These are phyloP conservation scores for Eristalinus sepulchralis DNA, from an alignment of 2,888 invertebrate genomes.

Conservation along the genomic window DNA sequence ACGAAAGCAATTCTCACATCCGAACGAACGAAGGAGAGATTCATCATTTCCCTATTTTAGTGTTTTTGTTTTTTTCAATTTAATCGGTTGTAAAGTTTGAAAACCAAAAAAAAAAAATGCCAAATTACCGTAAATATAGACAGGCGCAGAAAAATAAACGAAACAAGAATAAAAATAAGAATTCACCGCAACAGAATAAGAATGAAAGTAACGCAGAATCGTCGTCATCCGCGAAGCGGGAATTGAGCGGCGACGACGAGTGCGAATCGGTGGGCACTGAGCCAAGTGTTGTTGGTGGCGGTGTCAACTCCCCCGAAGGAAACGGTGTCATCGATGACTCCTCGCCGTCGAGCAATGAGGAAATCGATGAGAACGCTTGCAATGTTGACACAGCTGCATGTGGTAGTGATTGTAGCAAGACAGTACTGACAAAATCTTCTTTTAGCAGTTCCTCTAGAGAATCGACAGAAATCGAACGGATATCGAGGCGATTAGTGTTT, in stretches of 20 bases:
- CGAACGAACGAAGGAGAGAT: slow-evolving; percentile 50
- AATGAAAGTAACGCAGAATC: slow-evolving; percentile 66
- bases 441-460: slow-evolving; percentile 44
- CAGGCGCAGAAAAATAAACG: slow-evolving; percentile 75
- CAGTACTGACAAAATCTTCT: slow-evolving; percentile 46
- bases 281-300: slow-evolving; percentile 34
- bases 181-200: slow-evolving; percentile 75
- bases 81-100: neutral
- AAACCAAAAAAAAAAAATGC: slow-evolving; percentile 75
- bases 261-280: slow-evolving; percentile 40
- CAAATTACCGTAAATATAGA: slow-evolving; percentile 76
- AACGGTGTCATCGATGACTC: slow-evolving; percentile 52
- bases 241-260: slow-evolving; percentile 24
- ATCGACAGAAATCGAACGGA: slow-evolving; percentile 62
- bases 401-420: slow-evolving; percentile 51
- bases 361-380: slow-evolving; percentile 56
- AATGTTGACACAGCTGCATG: slow-evolving; percentile 57
- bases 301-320: slow-evolving; percentile 29
- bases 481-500: neutral
- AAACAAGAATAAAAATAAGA: slow-evolving; percentile 76
- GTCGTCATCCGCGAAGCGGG: slow-evolving; percentile 54
- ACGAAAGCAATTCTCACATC: slow-evolving; percentile 11
- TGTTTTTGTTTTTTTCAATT: slow-evolving; percentile 20
- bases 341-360: slow-evolving; percentile 62
- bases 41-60: neutral